Evolutionary conservation across 1,140 invertebrate genomes (phyloP).

Genomic region (Caerostris darwini): DNA sequence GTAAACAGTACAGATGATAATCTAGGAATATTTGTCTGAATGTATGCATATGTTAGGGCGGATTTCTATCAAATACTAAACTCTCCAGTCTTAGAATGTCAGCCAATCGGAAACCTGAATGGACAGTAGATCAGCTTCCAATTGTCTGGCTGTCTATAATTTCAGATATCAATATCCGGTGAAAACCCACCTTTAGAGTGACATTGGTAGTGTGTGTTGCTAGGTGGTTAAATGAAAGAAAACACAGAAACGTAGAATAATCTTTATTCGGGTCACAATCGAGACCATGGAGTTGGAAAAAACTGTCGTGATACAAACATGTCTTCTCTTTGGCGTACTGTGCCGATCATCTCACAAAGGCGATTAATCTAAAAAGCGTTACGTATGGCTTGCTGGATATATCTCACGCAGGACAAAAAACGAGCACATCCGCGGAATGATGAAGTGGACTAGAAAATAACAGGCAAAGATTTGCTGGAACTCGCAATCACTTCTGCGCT

Average conservation of each 20-base stretch:
- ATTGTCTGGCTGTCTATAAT: no score
- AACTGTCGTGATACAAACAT: slow-evolving; percentile 45
- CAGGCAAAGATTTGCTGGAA: slow-evolving; percentile 34
- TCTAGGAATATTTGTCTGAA: no score
- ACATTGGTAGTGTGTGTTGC: neutral
- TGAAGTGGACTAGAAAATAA: slow-evolving; percentile 68
- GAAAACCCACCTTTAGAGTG: no score
- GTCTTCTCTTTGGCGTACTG: slow-evolving; percentile 59
- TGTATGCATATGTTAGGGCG: no score
- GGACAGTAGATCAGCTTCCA: no score
- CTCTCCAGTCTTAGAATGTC: no score
- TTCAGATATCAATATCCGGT: no score
- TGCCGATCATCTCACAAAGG: neutral
- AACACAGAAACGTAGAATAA: slow-evolving; percentile 57
- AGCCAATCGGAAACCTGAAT: no score
- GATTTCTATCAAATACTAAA: no score
- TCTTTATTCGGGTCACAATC: slow-evolving; percentile 40
- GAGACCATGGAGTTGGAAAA: slow-evolving; percentile 55
- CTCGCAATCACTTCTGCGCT: neutral
- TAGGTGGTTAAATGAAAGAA: neutral
- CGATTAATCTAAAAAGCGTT: slow-evolving; percentile 64
- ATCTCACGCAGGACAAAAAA: slow-evolving; percentile 7
- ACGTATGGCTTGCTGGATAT: slow-evolving; percentile 35
- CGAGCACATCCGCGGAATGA: slow-evolving; percentile 39
- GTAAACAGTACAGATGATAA: no score